A percentile compares a stretch with the other conserved stretches of the same genome.
Conservation (phyloP, 2,797 vertebrate genomes). For the Tauraco hartlaubi region DNA sequence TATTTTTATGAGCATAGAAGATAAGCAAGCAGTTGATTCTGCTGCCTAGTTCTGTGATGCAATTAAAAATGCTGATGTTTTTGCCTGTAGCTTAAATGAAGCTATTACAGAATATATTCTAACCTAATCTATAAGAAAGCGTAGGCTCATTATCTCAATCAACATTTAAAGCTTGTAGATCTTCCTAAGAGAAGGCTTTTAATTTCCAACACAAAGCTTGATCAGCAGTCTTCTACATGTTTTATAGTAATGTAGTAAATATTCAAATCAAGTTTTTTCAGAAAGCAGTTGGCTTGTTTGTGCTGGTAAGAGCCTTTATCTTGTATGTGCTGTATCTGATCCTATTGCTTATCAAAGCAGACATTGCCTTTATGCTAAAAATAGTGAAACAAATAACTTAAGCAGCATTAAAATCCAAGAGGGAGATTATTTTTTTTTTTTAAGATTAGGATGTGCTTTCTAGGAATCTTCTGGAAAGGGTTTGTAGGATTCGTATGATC, state of each 20-base stretch:
- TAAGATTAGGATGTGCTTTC: slow-evolving; percentile 45
- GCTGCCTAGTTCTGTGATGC: background rate
- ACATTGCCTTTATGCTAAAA: slow-evolving; percentile 48
- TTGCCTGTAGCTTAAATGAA: background rate
- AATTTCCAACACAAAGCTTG: background rate
- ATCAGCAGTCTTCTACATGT: background rate
- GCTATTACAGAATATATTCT: background rate
- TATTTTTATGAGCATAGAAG: background rate
- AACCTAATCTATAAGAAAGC: background rate
- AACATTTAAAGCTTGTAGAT: background rate
- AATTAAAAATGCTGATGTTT: background rate
- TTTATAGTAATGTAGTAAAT: background rate
- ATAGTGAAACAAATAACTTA: slow-evolving; percentile 62
- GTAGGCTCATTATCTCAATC: background rate
- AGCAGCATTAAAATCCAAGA: slow-evolving; percentile 47
- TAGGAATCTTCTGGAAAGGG: slow-evolving; percentile 50
- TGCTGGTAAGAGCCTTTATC: background rate
- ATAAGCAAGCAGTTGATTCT: background rate
- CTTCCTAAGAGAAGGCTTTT: background rate
- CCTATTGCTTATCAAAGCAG: slow-evolving; percentile 31
- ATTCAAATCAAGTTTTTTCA: background rate
- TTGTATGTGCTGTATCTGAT: background rate
- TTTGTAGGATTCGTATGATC: slow-evolving; percentile 21
- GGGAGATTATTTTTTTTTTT: slow-evolving; percentile 11
- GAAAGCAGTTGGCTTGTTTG: background rate